Conservation (phyloP, 2,797 vertebrate genomes). For the Australoheros facetus region DNA sequence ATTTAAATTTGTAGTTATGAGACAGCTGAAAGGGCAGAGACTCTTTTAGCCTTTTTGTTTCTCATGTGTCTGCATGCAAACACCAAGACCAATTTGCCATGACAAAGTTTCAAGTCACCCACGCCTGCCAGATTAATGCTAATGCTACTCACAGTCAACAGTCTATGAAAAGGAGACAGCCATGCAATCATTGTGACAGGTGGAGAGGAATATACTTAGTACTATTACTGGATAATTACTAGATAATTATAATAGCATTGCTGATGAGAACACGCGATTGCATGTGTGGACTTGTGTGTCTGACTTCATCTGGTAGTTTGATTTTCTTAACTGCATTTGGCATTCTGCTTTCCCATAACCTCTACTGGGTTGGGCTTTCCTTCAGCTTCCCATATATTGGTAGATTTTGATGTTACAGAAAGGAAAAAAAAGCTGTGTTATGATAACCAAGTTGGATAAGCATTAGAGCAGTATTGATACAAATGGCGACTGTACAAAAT, state of each 20-base stretch:
- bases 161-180: conserved; percentile 35
- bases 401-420: neutral
- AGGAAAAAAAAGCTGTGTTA: neutral
- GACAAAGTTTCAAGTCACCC: conserved; percentile 42
- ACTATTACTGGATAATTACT: neutral
- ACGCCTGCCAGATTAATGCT: conserved; percentile 45
- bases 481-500: neutral
- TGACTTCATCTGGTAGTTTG: neutral
- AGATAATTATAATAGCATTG: conserved; percentile 1
- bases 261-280: neutral
- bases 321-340: neutral
- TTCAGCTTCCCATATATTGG: neutral
- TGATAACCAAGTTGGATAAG: neutral
- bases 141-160: conserved; percentile 26
- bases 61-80: conserved; percentile 11
- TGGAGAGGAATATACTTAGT: neutral
- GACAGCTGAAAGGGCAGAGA: neutral
- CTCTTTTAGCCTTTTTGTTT: neutral
- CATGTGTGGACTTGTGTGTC: neutral
- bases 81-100: conserved; percentile 17
- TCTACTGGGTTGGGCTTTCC: neutral
- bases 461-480: neutral
- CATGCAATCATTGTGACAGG: conserved; percentile 32
- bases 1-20: conserved; percentile 2
- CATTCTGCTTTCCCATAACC: neutral